Percentiles rank a stretch among this genome's conserved stretches.
Conservation (phyloP, 2,113 vertebrate species). For the Isurus oxyrinchus region DNA sequence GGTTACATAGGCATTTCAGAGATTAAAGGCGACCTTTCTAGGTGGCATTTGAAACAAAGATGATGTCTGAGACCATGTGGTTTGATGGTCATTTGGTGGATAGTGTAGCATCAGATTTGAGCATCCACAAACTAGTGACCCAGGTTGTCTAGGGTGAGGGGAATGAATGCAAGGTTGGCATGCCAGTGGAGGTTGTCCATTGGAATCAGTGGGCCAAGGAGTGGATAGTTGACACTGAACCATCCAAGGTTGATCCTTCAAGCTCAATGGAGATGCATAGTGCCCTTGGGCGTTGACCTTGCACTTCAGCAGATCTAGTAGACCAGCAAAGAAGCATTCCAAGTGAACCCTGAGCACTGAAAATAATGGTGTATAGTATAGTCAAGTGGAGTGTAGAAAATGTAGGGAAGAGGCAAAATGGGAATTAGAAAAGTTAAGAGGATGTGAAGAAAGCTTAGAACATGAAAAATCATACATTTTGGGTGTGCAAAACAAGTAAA, state of each 20-base stretch:
- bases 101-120: too few relatives aligned
- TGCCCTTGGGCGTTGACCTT: not conserved
- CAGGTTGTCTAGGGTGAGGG: too few relatives aligned
- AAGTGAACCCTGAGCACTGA: too few relatives aligned
- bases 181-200: not conserved
- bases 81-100: too few relatives aligned
- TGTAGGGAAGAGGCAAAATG: not conserved
- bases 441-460: not conserved
- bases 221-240: not conserved
- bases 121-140: too few relatives aligned
- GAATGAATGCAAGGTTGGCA: not conserved
- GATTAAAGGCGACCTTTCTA: too few relatives aligned
- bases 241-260: not conserved
- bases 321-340: not conserved
- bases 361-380: not conserved
- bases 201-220: too few relatives aligned
- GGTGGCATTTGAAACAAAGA: too few relatives aligned
- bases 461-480: not conserved
- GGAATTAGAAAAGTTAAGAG: not conserved
- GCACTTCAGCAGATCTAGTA: not conserved
- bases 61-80: too few relatives aligned
- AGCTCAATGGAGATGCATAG: not conserved
- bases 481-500: not conserved
- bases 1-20: too few relatives aligned
- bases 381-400: not conserved